These are phyloP conservation scores for Dryococelus australis DNA, from an alignment of 2,888 invertebrate genomes.

Conservation along the genomic window DNA sequence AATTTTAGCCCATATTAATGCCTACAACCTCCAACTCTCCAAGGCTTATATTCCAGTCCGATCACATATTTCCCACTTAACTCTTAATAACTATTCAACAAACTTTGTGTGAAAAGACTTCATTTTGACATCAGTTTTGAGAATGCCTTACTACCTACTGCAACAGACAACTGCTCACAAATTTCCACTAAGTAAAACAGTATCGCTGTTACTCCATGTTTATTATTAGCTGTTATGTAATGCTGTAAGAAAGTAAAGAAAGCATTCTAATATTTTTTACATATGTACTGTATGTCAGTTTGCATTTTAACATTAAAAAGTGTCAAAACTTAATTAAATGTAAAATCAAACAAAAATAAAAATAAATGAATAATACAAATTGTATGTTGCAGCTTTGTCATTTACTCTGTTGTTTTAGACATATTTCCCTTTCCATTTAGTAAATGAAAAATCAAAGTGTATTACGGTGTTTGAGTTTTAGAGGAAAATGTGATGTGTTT, in stretches of 20 bases:
- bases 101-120: no score
- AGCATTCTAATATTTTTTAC: background rate
- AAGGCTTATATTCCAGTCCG: no score
- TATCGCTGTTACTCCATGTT: background rate
- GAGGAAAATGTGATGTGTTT: no score
- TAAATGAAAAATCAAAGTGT: no score
- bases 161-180: background rate
- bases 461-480: no score
- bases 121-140: no score
- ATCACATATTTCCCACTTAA: no score
- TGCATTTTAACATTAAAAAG: background rate
- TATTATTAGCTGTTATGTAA: background rate
- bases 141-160: no score
- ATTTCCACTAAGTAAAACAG: background rate
- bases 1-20: no score
- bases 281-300: background rate
- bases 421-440: background rate
- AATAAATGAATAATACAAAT: background rate
- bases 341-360: constrained; percentile 9
- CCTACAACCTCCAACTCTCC: no score
- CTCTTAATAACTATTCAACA: no score
- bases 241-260: background rate
- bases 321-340: background rate
- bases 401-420: background rate
- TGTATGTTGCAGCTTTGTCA: background rate